Evolutionary conservation across 2,888 invertebrate genomes (phyloP).

Genomic region (Parasteatoda lunata): DNA sequence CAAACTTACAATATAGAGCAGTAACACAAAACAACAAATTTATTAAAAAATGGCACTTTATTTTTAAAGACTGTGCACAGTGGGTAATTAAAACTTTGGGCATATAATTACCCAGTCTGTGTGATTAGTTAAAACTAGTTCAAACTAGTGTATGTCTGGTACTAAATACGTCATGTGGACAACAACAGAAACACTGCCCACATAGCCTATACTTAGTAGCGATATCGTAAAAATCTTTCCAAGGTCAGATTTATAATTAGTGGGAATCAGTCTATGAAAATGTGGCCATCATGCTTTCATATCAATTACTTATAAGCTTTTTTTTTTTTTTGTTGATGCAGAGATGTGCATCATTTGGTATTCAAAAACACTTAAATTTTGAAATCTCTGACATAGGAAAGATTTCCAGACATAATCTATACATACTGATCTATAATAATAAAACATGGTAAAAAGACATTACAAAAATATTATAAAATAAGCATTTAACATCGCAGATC

Average conservation of each 20-base stretch:
- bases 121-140: constrained; percentile 53
- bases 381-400: constrained; percentile 25
- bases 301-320: too few species aligned
- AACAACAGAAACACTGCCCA: constrained; percentile 64
- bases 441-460: constrained; percentile 67
- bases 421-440: constrained; percentile 51
- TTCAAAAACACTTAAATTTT: too few species aligned
- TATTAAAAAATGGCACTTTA: constrained; percentile 64
- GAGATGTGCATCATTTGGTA: too few species aligned
- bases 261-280: too few species aligned
- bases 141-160: constrained; percentile 50
- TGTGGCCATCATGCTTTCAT: too few species aligned
- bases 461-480: constrained; percentile 68
- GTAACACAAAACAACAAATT: too few species aligned
- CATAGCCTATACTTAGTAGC: constrained; percentile 24
- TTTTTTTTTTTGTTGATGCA: too few species aligned
- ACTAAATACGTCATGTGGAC: constrained; percentile 54
- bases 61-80: constrained; percentile 65
- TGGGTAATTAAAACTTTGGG: constrained; percentile 66
- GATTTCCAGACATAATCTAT: constrained; percentile 33
- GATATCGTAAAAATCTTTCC: constrained; percentile 21
- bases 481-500: constrained; percentile 66
- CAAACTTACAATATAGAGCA: too few species aligned
- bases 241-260: constrained; percentile 6
- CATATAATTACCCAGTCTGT: constrained; percentile 64